Evolutionary conservation across 1,140 invertebrate species (phyloP), one percentile per base, ranked within the genome.

Genomic region (Zaprionus ghesquierei): DNA sequence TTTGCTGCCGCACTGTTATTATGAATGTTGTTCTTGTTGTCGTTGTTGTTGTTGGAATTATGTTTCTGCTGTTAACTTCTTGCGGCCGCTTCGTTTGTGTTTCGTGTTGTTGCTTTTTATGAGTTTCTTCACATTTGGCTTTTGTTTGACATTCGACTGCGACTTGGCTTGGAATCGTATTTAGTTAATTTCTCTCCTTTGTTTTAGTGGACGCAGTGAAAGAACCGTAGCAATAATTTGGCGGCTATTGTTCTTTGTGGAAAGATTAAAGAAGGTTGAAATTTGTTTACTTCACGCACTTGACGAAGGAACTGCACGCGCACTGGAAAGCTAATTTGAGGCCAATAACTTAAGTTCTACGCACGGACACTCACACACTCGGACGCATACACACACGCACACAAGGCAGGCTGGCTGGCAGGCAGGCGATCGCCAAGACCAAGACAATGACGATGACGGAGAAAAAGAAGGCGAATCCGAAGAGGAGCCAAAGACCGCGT

Each of bases 41-140:
- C 29, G 33, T 69, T 55, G 20, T 54, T 62, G 23, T 51, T 68
- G 55, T 68, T 69, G n/a, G 62, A 53, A 71, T 71, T 71, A 66
- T 71, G 69, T 44, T 58, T 65, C 27, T 66, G 51, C 56, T 60
- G 31, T 35, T 59, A 20, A 27, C 54, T 59, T 65, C 38, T 31
- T 56, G n/a, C 22, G 44, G 55, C 55, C 58, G 49, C 29, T 15
- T 50, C 2, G 18, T 31, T 59, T 35, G 27, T 58, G 35, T 35
- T 53, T 75, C n/a, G 61, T 64, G 33, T 35, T 51, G 13, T 20
- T 41, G 53, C 27, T 65, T 86, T 87, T 87, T 89, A 87, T 87
- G 82, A 74, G 82, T 87, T 87, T 89, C 69, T 87, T 87, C 79
- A 87, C 82, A 70, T 86, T 86, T 86, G 78, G 69, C 81, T 85